These are phyloP conservation scores for Cebidichthys violaceus DNA, from an alignment of 2,113 vertebrate genomes.

Conservation along the genomic window DNA sequence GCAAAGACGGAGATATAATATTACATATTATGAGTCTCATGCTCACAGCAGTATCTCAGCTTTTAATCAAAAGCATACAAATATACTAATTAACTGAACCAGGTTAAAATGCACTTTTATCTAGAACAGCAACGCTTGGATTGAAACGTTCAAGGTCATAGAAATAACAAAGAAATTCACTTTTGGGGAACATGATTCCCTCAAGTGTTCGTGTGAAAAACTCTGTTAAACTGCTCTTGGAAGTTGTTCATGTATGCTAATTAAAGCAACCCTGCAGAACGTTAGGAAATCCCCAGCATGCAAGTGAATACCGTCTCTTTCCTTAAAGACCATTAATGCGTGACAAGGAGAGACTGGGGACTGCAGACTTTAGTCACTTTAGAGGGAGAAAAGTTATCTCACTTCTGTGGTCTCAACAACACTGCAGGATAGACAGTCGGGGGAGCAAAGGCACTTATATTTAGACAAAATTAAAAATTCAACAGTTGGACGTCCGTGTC, in stretches of 20 bases:
- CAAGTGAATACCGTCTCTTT: slow-evolving; percentile 15
- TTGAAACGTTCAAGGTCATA: slow-evolving; percentile 46
- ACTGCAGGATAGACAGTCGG: slow-evolving; percentile 24
- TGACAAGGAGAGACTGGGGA: slow-evolving; percentile 36
- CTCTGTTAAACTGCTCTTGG: background rate
- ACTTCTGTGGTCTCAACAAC: slow-evolving; percentile 44
- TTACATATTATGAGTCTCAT: background rate
- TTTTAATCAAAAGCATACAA: slow-evolving; percentile 32
- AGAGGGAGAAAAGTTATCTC: slow-evolving; percentile 34
- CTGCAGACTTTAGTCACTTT: slow-evolving; percentile 37
- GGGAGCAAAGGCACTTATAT: slow-evolving; percentile 42
- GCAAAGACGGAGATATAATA: background rate
- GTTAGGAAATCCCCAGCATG: background rate
- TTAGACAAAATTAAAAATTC: slow-evolving; percentile 72
- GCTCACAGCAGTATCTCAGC: background rate
- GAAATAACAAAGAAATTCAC: slow-evolving; percentile 16
- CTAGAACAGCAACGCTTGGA: slow-evolving; percentile 3
- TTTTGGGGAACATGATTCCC: slow-evolving; percentile 31
- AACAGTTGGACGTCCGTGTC: slow-evolving; percentile 45
- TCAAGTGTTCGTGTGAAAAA: slow-evolving; percentile 2
- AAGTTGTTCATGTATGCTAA: slow-evolving; percentile 39
- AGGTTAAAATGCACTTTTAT: slow-evolving; percentile 9
- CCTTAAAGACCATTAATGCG: slow-evolving; percentile 34
- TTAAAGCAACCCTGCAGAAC: slow-evolving; percentile 42
- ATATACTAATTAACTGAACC: slow-evolving; percentile 39